These are phyloP conservation scores for Hemibagrus wyckioides DNA, from an alignment of 2,113 vertebrate genomes.

Conservation along the genomic window DNA sequence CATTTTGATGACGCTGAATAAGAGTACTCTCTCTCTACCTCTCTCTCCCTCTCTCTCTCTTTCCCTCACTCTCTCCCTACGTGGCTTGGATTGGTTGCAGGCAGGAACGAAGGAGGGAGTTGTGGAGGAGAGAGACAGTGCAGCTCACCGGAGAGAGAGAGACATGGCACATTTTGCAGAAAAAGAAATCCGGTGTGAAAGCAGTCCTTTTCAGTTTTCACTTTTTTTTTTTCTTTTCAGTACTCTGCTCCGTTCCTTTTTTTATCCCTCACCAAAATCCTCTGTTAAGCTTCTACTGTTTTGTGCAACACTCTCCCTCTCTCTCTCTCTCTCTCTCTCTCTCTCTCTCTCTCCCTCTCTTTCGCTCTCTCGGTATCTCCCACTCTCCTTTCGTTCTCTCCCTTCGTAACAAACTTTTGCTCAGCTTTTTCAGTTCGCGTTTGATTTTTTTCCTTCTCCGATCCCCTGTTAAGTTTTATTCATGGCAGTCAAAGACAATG, in stretches of 20 bases:
- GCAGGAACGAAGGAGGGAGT: slow-evolving; percentile 62
- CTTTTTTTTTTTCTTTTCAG: slow-evolving; percentile 57
- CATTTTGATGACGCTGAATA: slow-evolving; percentile 77
- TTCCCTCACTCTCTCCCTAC: slow-evolving; percentile 62
- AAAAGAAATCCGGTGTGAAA: slow-evolving; percentile 62
- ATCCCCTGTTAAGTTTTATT: slow-evolving; percentile 67
- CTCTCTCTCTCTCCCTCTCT: slow-evolving; percentile 55
- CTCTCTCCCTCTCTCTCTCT: slow-evolving; percentile 31
- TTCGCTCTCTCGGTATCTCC: slow-evolving; percentile 56
- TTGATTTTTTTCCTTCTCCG: slow-evolving; percentile 56
- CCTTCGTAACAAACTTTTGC: slow-evolving; percentile 62
- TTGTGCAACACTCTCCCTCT: slow-evolving; percentile 46
- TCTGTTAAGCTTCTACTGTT: slow-evolving; percentile 45
- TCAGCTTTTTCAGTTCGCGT: slow-evolving; percentile 53
- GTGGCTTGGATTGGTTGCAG: slow-evolving; percentile 74
- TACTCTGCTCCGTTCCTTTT: slow-evolving; percentile 55
- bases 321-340: slow-evolving; percentile 58
- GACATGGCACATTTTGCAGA: slow-evolving; percentile 70
- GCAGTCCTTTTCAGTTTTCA: slow-evolving; percentile 63
- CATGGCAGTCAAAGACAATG: slow-evolving; percentile 73
- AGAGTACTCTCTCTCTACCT: slow-evolving; percentile 49
- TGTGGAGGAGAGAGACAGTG: slow-evolving; percentile 63
- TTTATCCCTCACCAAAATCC: slow-evolving; percentile 38
- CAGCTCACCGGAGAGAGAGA: slow-evolving; percentile 61
- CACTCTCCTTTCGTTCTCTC: slow-evolving; percentile 55